These are phyloP conservation scores for Actinostola sp. DNA, from an alignment of 92 coral and sea anemone genomes.

Conservation along the genomic window DNA sequence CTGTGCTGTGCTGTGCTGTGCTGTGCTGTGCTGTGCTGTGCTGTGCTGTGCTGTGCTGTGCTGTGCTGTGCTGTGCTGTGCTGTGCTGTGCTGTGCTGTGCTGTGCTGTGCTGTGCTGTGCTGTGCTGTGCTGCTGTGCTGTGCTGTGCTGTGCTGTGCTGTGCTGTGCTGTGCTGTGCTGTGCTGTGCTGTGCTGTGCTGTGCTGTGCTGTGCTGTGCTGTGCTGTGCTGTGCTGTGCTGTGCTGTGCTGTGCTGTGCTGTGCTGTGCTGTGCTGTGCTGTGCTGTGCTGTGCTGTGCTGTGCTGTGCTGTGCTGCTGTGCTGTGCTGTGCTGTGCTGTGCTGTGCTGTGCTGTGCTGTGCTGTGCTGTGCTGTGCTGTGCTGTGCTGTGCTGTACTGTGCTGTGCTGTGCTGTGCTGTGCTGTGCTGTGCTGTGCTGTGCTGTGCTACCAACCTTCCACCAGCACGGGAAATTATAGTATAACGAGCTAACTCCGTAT, in stretches of 20 bases:
- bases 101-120: background rate
- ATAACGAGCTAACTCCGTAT: constrained; percentile 36
- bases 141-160: background rate
- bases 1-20: background rate
- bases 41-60: background rate
- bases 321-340: background rate
- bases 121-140: background rate
- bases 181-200: background rate
- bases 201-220: background rate
- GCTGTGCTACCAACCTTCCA: constrained; percentile 24
- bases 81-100: background rate
- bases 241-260: background rate
- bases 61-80: background rate
- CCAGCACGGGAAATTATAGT: constrained; percentile 29
- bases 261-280: background rate
- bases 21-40: constrained; percentile 2
- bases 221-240: background rate
- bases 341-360: background rate
- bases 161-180: background rate
- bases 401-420: background rate
- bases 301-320: constrained; percentile 14
- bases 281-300: background rate
- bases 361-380: background rate
- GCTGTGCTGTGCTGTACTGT: background rate
- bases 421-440: background rate